These are phyloP conservation scores for Phaenicophaeus curvirostris DNA, from an alignment of 2,797 vertebrate genomes.

Conservation along the genomic window DNA sequence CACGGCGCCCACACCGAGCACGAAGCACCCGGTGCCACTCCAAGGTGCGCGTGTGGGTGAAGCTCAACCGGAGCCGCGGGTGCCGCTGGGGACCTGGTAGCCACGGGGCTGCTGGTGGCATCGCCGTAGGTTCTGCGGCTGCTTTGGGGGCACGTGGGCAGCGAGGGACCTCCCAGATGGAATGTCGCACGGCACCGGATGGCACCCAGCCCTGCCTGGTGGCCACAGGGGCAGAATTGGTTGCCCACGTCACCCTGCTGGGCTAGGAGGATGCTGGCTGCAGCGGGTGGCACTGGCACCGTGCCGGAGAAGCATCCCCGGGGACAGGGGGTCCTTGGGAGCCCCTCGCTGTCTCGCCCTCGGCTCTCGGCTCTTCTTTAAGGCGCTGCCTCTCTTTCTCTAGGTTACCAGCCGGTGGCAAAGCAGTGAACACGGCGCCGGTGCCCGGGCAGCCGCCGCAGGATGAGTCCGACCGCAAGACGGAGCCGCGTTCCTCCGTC, in stretches of 20 bases:
- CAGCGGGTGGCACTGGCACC: neutral
- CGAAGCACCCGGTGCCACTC: neutral
- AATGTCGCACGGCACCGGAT: too few relatives aligned
- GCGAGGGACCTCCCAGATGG: neutral
- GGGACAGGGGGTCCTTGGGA: neutral
- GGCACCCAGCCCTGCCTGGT: too few relatives aligned
- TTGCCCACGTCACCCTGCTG: too few relatives aligned
- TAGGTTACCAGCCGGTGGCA: slow-evolving; percentile 88
- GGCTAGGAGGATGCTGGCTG: neutral
- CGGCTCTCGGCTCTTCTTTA: neutral
- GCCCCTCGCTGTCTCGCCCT: neutral
- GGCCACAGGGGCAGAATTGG: too few relatives aligned
- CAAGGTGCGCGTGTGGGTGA: neutral
- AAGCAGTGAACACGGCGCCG: slow-evolving; percentile 85
- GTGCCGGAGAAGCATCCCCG: neutral
- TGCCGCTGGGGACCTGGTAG: neutral
- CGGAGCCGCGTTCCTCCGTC: slow-evolving; percentile 89
- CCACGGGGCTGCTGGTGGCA: neutral
- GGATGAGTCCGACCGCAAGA: slow-evolving; percentile 82
- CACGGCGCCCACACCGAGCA: neutral
- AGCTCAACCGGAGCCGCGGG: neutral
- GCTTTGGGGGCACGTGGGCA: neutral
- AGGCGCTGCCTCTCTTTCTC: neutral
- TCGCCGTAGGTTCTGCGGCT: neutral
- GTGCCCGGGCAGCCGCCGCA: slow-evolving; percentile 89